Base-by-base conservation (phyloP, 2,888 invertebrate genomes). In the Scrobipalpa atriplicella region DNA sequence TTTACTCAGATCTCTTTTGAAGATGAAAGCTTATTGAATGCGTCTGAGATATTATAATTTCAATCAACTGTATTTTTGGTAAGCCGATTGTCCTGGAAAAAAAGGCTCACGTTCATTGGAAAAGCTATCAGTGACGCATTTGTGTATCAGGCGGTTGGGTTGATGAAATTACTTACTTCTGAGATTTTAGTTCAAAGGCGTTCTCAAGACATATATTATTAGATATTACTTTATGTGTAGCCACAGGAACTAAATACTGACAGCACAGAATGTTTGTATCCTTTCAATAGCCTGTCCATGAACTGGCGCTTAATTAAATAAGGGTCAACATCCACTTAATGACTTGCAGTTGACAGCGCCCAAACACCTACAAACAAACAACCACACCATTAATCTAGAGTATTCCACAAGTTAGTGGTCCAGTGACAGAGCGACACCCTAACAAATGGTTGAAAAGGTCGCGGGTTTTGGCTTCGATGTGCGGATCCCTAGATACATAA, bases 391-490 rank as follows among this genome's bases (percentile, higher is more conserved):
- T 62, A 62, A 62, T 62, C 62, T 47, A 58, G 16, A 62, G 47
- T 43, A 62, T 41, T 41, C 41, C 29, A 19, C 62, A 62, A 62
- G 62, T 62, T 62, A 62, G 62, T 43, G 43, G 65, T 43, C 43
- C 11, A n/a, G 58, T 58, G 65, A 64, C 64, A 64, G 51, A 43
- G 43, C 18, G 64, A 54, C 54, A 39, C 39, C 11, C 65, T 52
- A 65, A 65, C 65, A 65, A 65, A 65, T 65, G 65, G 58, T 65
- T 41, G 54, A 39, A 19, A 64, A 54, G 52, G 64, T 64, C 64
- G 64, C 54, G 43, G 18, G 36, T 54, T 54, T 54, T 18, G 39
- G 54, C 39, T 56, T 58, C 43, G 39, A 41, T 54, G 56, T 21
- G 29, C 41, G 41, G 58, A 56, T 43, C 56, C 29, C 43, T 47